Conservation (phyloP, 2,113 vertebrate genomes). For the Grallaria varia region DNA sequence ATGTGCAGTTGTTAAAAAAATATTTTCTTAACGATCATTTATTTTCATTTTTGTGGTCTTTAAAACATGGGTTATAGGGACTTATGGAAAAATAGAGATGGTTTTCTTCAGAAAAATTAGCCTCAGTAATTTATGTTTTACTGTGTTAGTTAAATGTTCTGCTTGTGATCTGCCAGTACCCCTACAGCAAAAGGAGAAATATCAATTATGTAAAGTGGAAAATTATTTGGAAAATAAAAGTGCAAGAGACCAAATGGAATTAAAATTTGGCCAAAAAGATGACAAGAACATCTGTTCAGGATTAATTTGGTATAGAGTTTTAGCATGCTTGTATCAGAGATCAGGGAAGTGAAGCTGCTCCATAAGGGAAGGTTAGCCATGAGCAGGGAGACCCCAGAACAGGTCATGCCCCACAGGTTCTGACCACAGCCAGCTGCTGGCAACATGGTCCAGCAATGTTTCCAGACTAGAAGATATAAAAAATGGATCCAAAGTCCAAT, state of each 20-base stretch:
- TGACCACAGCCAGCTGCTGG: not conserved
- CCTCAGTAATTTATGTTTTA: not conserved
- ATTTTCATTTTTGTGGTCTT: not conserved
- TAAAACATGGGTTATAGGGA: not conserved
- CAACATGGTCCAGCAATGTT: not conserved
- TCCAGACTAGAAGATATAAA: not conserved
- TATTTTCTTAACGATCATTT: not conserved
- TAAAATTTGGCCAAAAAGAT: not conserved
- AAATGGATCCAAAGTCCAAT: not conserved
- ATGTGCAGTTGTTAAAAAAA: rapidly evolving
- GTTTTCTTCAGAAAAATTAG: not conserved
- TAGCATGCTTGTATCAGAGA: not conserved
- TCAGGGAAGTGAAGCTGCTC: not conserved
- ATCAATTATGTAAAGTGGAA: not conserved
- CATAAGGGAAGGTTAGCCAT: not conserved
- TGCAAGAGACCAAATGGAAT: not conserved
- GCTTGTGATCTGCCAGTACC: not conserved
- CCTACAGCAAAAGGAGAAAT: not conserved
- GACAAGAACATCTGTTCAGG: not conserved
- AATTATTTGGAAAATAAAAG: not conserved
- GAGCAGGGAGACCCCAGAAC: not conserved
- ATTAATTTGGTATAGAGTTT: not conserved
- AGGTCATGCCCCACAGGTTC: rapidly evolving
- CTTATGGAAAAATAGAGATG: not conserved
- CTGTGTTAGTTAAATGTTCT: not conserved